Conservation (phyloP, 2,888 invertebrate genomes). For the Biston stratarius region DNA sequence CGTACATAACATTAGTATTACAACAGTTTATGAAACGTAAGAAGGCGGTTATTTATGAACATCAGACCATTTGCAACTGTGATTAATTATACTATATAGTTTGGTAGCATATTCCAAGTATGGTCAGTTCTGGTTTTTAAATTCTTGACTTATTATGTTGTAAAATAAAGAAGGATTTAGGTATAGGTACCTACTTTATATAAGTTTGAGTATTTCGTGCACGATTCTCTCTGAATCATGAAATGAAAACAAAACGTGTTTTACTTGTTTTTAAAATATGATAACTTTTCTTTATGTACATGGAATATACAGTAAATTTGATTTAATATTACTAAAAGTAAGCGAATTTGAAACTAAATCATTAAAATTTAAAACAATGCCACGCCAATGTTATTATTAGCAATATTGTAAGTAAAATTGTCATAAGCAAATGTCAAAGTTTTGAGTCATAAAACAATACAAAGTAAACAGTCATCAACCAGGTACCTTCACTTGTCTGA, state of each 20-base stretch:
- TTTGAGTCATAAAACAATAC: constrained; percentile 40
- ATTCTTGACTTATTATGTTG: constrained; percentile 7
- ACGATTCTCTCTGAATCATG: too few species aligned
- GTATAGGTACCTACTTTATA: constrained; percentile 1
- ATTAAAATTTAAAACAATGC: constrained; percentile 13
- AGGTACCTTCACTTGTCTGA: constrained; percentile 42
- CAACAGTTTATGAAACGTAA: constrained; percentile 45
- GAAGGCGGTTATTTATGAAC: constrained; percentile 37
- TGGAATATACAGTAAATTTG: too few species aligned
- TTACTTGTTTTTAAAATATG: too few species aligned
- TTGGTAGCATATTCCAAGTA: background rate
- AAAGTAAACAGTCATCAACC: constrained; percentile 29
- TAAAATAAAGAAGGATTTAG: background rate
- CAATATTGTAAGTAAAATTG: constrained; percentile 11
- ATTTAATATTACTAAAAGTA: too few species aligned
- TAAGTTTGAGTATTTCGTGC: background rate
- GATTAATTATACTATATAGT: constrained; percentile 19
- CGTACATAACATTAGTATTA: constrained; percentile 50
- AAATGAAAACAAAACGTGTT: too few species aligned
- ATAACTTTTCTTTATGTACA: too few species aligned
- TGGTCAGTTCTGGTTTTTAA: constrained; percentile 7
- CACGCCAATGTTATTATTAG: constrained; percentile 19
- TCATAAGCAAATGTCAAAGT: constrained; percentile 28
- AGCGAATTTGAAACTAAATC: background rate
- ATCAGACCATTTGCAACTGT: constrained; percentile 22